phyloP scores from a whole-genome alignment of 1,140 invertebrate species.

The Cydia pomonella region DNA sequence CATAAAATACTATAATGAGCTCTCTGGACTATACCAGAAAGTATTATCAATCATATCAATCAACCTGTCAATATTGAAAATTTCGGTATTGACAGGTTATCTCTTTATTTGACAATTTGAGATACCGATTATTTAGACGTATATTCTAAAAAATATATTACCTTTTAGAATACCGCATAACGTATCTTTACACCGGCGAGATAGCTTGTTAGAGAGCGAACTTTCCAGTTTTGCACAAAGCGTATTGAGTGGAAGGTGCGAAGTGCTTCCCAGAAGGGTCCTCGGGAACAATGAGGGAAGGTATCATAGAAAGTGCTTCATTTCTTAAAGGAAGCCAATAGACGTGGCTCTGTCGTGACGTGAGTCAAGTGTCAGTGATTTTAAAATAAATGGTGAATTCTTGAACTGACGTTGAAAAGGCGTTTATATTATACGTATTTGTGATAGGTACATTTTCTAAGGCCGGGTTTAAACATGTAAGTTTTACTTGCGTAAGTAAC shows the following conservation, averaged over 20 bases:
- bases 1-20: too few relatives aligned
- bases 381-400: not conserved
- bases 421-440: not conserved
- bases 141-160: not conserved
- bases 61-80: too few relatives aligned
- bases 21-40: not conserved
- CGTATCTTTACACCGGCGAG: not conserved
- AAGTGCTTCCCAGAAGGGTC: constrained; percentile 18
- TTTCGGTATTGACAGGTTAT: too few relatives aligned
- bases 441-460: not conserved
- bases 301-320: constrained; percentile 28
- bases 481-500: too few relatives aligned
- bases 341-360: not conserved
- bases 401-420: too few relatives aligned
- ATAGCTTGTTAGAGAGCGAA: constrained; percentile 21
- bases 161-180: not conserved
- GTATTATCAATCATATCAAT: too few relatives aligned
- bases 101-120: too few relatives aligned
- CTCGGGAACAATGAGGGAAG: constrained; percentile 19
- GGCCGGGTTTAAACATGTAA: too few relatives aligned
- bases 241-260: constrained; percentile 31
- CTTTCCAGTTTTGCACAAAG: constrained; percentile 23
- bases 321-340: constrained; percentile 32
- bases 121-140: not conserved
- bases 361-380: not conserved